Conservation (phyloP, 2,888 invertebrate species). For the Phalangium opilio region DNA sequence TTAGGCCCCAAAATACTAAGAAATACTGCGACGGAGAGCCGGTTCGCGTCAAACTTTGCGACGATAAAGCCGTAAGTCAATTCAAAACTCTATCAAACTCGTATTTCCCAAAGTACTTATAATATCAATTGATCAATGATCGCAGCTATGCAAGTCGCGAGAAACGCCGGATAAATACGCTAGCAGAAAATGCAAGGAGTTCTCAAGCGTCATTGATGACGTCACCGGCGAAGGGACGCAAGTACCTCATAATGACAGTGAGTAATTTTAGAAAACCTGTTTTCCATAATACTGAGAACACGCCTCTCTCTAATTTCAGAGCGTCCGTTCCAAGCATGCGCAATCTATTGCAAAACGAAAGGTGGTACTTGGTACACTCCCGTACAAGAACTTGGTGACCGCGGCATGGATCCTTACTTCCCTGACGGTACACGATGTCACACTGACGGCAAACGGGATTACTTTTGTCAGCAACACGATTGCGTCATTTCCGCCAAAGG, state of each 20-base stretch:
- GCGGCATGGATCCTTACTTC: constrained; percentile 34
- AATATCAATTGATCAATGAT: no score
- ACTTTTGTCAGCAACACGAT: constrained; percentile 12
- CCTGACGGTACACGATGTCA: constrained; percentile 72
- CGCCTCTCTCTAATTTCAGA: no score
- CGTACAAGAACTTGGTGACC: constrained; percentile 54
- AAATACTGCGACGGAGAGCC: constrained; percentile 44
- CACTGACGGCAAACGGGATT: constrained; percentile 34
- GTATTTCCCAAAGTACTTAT: no score
- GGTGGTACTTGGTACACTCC: constrained; percentile 57
- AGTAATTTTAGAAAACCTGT: constrained; percentile 20
- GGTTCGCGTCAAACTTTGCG: constrained; percentile 49
- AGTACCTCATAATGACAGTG: constrained; percentile 53
- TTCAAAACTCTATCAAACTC: no score
- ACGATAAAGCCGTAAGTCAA: constrained; percentile 40
- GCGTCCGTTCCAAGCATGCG: constrained; percentile 61
- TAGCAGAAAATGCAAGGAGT: constrained; percentile 46
- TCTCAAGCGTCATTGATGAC: constrained; percentile 42
- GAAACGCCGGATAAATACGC: constrained; percentile 42
- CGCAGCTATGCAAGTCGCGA: constrained; percentile 40
- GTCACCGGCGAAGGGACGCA: constrained; percentile 52
- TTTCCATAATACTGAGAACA: no score
- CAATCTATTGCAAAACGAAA: constrained; percentile 52
- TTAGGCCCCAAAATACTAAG: constrained; percentile 22
- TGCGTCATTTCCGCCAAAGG: constrained; percentile 14